These are phyloP conservation scores for Drosophila melanica DNA, from an alignment of 1,140 invertebrate species.

Conservation along the genomic window DNA sequence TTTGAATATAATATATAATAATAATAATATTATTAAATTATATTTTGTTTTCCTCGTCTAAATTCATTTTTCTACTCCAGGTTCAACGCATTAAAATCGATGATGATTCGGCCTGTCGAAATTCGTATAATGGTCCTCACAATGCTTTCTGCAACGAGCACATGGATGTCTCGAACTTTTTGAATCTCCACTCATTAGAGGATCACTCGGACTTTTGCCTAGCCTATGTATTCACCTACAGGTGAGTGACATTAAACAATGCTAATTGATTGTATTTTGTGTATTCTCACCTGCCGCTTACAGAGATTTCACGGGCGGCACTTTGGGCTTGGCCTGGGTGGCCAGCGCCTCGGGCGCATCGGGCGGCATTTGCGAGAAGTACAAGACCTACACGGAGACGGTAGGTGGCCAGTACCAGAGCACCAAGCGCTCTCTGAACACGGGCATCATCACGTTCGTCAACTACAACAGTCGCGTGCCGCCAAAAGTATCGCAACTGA, in stretches of 20 bases:
- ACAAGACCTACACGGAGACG: constrained; percentile 98
- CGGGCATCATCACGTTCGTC: constrained; percentile 99
- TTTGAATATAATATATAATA: no score
- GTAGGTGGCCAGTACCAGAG: constrained; percentile 96
- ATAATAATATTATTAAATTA: no score
- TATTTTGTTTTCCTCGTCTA: no score
- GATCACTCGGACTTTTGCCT: constrained; percentile 99
- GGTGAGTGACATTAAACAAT: constrained; percentile 67
- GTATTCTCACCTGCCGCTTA: neutral
- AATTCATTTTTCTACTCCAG: constrained; percentile 16
- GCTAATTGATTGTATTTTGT: no score
- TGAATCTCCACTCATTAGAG: constrained; percentile 98
- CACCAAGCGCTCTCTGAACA: constrained; percentile 97
- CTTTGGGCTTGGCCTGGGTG: constrained; percentile 98
- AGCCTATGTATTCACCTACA: constrained; percentile 99
- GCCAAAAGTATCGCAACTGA: constrained; percentile 98
- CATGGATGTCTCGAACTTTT: constrained; percentile 99
- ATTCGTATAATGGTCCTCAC: constrained; percentile 87
- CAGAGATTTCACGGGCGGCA: constrained; percentile 97
- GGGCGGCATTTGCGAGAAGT: constrained; percentile 99
- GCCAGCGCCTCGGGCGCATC: constrained; percentile 97
- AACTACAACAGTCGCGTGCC: constrained; percentile 99
- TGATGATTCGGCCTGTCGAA: constrained; percentile 92
- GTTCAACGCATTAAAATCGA: constrained; percentile 89
- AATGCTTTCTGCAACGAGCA: constrained; percentile 99